Evolutionary conservation across 2,113 vertebrate genomes (phyloP), one percentile per base, ranked within the genome.

Genomic region (Gila orcuttii): DNA sequence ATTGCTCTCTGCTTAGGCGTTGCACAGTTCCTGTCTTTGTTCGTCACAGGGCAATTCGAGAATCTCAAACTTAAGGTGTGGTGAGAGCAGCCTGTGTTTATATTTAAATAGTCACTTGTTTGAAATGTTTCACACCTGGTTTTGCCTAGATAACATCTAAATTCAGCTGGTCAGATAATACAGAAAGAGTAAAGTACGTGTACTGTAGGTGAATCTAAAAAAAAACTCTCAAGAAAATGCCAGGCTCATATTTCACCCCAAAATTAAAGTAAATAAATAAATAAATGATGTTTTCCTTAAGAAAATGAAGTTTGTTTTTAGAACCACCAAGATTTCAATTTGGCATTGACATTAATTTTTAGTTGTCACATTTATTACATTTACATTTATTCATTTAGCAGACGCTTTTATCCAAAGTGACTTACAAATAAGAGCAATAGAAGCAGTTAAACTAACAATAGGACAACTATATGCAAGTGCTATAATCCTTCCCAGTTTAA

Each of bases 1-100:
- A 79, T 88, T 86, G 89, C 50, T 3, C 57, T 87, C 71, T 87
- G 17, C 10, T 13, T 39, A 76, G 82, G 45, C 73, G 21, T 55
- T 39, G 33, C 42, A 57, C 31, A 76, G 52, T 85, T 68, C 57
- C 69, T 79, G n/a, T 55, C 88, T 90, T 87, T 92, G 84, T 93
- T 92, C 88, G 84, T 92, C 91, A 92, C 42, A 15, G 57, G 23
- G 19, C 9, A 52, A 52, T 75, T 71, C 75, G 75, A 52, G 69
- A 83, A 39, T 86, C 62, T 33, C 42, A 12, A 17, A 64, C 74
- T 78, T 87, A 55, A 75, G 84, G 45, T 86, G 87, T 88, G 88
- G 77, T 79, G 64, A 57, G 47, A 76, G 28, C 47, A 13, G 87
- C 86, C 83, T 91, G 75, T 39, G 23, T 84, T 87, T 82, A 69